phyloP scores from a whole-genome alignment of 2,113 vertebrate genomes.

The Chamaetylas fuelleborni region DNA sequence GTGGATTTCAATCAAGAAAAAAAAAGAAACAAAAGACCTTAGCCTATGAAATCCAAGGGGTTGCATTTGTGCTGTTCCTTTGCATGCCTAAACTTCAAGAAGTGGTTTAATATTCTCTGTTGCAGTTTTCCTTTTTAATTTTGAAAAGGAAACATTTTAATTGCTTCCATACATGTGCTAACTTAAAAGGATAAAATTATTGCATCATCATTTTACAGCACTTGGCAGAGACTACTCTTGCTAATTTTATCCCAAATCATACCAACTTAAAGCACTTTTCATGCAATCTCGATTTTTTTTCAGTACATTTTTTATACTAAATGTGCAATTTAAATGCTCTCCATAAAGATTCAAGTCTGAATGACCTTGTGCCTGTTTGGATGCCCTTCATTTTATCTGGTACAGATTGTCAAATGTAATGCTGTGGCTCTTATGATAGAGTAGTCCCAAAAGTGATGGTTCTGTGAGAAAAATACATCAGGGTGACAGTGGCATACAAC shows the following conservation, averaged over 20 bases:
- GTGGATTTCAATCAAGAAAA: not conserved
- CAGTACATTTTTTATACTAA: not conserved
- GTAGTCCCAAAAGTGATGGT: constrained; percentile 41
- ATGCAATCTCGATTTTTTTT: constrained; percentile 2
- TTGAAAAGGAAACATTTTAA: constrained; percentile 31
- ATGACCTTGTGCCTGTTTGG: constrained; percentile 56
- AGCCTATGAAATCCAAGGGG: not conserved
- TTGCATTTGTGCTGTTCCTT: not conserved
- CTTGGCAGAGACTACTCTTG: constrained; percentile 44
- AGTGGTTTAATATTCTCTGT: not conserved
- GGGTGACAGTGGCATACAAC: not conserved
- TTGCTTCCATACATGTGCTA: constrained; percentile 40
- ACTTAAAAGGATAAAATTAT: constrained; percentile 64
- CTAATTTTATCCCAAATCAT: constrained; percentile 53
- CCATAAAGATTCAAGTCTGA: constrained; percentile 11
- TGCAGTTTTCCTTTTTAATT: not conserved
- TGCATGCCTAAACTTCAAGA: not conserved
- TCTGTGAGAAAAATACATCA: constrained; percentile 38
- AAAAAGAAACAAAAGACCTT: not conserved
- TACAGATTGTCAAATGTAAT: constrained; percentile 42
- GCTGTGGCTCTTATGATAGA: constrained; percentile 25
- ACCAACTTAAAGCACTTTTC: constrained; percentile 36
- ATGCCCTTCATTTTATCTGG: constrained; percentile 51
- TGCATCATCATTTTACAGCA: constrained; percentile 57
- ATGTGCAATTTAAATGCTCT: constrained; percentile 17